These are phyloP conservation scores for Oscheius sp. DNA, from an alignment of 2,888 invertebrate genomes.

Conservation along the genomic window DNA sequence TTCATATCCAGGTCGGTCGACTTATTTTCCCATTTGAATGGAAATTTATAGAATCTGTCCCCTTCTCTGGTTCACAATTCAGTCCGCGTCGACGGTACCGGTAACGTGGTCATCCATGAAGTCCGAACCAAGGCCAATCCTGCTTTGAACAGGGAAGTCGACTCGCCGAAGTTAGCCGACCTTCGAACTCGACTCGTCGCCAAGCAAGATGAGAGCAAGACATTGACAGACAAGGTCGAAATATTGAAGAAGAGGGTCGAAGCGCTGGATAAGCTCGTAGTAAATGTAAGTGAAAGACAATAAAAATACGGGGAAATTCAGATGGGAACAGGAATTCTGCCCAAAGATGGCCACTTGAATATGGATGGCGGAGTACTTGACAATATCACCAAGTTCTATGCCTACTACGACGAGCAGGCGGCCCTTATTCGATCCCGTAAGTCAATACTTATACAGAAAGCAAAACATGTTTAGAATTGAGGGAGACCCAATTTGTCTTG, in stretches of 20 bases:
- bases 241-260: conserved; percentile 52
- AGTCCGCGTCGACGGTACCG: conserved; percentile 63
- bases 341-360: conserved; percentile 25
- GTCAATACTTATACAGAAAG: not conserved
- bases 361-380: conserved; percentile 42
- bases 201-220: conserved; percentile 18
- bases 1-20: conserved; percentile 53
- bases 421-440: conserved; percentile 31
- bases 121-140: conserved; percentile 53
- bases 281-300: conserved; percentile 38
- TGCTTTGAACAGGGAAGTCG: conserved; percentile 43
- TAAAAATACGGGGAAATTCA: conserved; percentile 5
- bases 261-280: conserved; percentile 63
- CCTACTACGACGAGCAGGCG: conserved; percentile 47
- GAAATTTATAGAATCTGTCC: conserved; percentile 54
- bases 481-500: conserved; percentile 10
- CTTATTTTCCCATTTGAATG: not conserved
- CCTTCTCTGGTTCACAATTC: conserved; percentile 49
- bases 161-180: conserved; percentile 42
- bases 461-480: conserved; percentile 13
- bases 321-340: conserved; percentile 32
- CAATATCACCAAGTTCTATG: conserved; percentile 54
- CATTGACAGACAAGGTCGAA: conserved; percentile 34
- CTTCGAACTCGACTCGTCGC: not conserved
- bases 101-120: conserved; percentile 61